Evolutionary conservation across 1,140 invertebrate genomes (phyloP).

Genomic region (Latrodectus geometricus): DNA sequence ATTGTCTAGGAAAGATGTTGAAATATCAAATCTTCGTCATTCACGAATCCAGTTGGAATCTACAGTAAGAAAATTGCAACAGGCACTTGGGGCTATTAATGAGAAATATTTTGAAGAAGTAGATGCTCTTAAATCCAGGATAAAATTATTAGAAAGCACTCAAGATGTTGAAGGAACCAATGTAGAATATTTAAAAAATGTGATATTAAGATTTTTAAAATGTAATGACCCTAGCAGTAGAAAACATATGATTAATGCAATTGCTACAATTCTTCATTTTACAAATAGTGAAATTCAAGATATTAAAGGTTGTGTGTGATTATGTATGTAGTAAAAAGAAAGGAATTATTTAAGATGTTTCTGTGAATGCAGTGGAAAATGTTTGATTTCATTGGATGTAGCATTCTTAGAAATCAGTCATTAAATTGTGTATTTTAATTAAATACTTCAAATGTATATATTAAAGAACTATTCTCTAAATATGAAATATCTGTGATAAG

Average conservation of each 20-base stretch:
- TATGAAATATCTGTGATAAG: too few relatives aligned
- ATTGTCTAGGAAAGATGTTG: conserved; percentile 82
- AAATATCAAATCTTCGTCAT: conserved; percentile 79
- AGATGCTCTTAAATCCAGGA: conserved; percentile 71
- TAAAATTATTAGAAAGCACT: conserved; percentile 78
- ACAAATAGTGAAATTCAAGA: conserved; percentile 76
- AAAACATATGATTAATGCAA: conserved; percentile 88
- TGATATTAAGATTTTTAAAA: conserved; percentile 84
- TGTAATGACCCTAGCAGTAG: conserved; percentile 77
- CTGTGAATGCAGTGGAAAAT: too few relatives aligned
- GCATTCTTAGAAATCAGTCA: too few relatives aligned
- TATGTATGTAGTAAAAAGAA: not conserved
- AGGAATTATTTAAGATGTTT: too few relatives aligned
- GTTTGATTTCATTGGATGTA: too few relatives aligned
- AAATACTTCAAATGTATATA: too few relatives aligned
- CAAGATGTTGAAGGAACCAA: conserved; percentile 86
- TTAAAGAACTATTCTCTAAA: too few relatives aligned
- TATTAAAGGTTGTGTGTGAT: conserved; percentile 32
- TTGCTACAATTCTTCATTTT: conserved; percentile 85
- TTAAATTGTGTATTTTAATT: too few relatives aligned
- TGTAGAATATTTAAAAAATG: conserved; percentile 91
- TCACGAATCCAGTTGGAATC: conserved; percentile 80
- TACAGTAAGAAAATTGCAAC: conserved; percentile 76
- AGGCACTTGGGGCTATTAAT: conserved; percentile 72
- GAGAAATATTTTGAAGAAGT: conserved; percentile 75